A percentile compares a stretch with the other conserved stretches of the same genome.
phyloP scores from a whole-genome alignment of 2,113 vertebrate genomes.

The Orycteropus afer region DNA sequence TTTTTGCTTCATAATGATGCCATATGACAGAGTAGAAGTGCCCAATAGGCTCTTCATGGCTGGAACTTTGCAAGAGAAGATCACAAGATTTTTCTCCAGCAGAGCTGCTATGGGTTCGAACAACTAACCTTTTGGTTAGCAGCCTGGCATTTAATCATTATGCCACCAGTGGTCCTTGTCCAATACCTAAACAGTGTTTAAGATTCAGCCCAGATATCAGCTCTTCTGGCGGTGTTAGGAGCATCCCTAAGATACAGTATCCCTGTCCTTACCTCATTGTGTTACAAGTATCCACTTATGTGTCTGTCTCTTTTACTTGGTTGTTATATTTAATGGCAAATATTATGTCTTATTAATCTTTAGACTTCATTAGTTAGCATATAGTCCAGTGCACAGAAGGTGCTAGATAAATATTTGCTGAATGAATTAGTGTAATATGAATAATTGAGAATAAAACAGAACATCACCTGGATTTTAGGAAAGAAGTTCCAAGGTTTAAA shows the following conservation, averaged over 20 bases:
- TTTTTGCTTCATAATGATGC: no score
- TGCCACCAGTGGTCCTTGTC: no score
- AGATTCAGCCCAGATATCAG: neutral
- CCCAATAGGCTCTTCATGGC: neutral
- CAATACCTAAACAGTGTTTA: neutral
- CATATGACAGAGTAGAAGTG: neutral
- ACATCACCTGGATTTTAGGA: neutral
- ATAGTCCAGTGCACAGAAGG: neutral
- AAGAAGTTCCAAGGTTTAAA: neutral
- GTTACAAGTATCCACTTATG: accelerated
- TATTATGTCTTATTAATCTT: neutral
- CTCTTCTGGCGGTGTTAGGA: neutral
- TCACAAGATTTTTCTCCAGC: no score
- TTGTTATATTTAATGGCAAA: neutral
- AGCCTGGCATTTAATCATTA: neutral
- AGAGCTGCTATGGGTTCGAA: neutral
- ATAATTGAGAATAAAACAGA: neutral
- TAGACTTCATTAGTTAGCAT: neutral
- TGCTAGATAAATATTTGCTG: neutral
- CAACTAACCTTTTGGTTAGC: neutral
- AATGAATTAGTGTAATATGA: neutral
- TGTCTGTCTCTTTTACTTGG: neutral
- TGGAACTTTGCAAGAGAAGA: neutral
- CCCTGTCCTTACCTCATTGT: neutral
- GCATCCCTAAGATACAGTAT: neutral